Percentiles rank a stretch among this genome's conserved stretches.
phyloP scores from a whole-genome alignment of 2,797 vertebrate genomes.

The Callimico goeldii region DNA sequence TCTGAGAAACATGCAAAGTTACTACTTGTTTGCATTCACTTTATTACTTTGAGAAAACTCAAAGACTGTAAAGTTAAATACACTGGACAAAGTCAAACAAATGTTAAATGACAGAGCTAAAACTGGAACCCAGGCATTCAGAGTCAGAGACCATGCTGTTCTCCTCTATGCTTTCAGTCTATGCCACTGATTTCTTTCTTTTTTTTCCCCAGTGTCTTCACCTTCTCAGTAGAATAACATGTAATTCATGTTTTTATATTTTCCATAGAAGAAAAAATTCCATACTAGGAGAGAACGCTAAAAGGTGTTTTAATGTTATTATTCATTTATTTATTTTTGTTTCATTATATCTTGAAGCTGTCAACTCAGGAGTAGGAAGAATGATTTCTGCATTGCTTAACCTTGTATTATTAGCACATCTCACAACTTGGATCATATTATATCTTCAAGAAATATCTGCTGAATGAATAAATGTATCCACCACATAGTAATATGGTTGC shows the following conservation, averaged over 20 bases:
- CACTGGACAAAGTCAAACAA: background rate
- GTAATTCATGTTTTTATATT: background rate
- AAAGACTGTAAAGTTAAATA: background rate
- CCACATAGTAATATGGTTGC: background rate
- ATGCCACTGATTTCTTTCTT: background rate
- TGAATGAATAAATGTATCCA: background rate
- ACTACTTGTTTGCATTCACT: background rate
- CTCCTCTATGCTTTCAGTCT: background rate
- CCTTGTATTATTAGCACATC: background rate
- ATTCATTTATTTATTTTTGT: background rate
- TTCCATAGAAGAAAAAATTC: background rate
- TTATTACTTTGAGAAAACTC: background rate
- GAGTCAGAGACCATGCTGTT: rapidly evolving
- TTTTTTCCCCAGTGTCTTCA: background rate
- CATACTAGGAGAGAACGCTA: background rate
- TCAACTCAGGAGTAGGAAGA: background rate
- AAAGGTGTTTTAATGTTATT: background rate
- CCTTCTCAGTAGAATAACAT: background rate
- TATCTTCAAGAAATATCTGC: background rate
- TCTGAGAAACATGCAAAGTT: background rate
- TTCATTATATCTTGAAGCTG: background rate
- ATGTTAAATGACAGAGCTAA: background rate
- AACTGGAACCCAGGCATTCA: background rate
- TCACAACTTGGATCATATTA: background rate
- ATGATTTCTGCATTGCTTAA: background rate